Evolutionary conservation across 2,888 invertebrate genomes (phyloP), one percentile per base, ranked within the genome.

Genomic region (Taphrorychus bicolor): DNA sequence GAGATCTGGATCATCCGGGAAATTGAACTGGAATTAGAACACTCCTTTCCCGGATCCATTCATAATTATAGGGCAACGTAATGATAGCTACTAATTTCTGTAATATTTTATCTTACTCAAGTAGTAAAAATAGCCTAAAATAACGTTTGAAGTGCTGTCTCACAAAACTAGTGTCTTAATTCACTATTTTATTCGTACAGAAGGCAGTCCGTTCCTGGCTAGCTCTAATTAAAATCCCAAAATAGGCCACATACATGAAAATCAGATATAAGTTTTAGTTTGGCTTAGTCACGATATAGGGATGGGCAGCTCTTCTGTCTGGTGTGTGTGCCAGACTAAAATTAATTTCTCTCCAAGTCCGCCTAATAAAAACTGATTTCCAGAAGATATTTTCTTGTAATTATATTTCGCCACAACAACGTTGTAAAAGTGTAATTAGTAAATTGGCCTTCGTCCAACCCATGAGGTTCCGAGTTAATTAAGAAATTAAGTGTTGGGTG

Each of bases 241-340:
- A 67, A 67, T 67, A 67, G 67, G 49, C 14, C 59, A 54, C 60
- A 62, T 61, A 65, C 64, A 60, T 62, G 67, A 62, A 67, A 67
- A 67, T 67, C 67, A 52, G 62, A 62, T 67, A 62, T 58, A 62
- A 62, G 52, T 48, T 32, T 53, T 53, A 62, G 67, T 67, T 67
- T 58, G 58, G 58, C 58, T 76, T 67, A 76, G 79, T 80, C 81
- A 81, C 81, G 81, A 79, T 72, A 79, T 72, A 66, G 75, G 76
- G 78, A 76, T 76, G 76, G 79, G 75, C 77, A 74, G 63, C 40
- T 58, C 67, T 67, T 61, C 56, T 42, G 62, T 59, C 58, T 52
- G 57, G 23, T 59, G 49, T 48, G 42, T 63, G 42, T 63, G 66
- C 57, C 32, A 56, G 45, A 66, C 61, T 51, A 54, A 67, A 67